phyloP scores from a whole-genome alignment of 1,140 invertebrate species.

The Telenomus remus region DNA sequence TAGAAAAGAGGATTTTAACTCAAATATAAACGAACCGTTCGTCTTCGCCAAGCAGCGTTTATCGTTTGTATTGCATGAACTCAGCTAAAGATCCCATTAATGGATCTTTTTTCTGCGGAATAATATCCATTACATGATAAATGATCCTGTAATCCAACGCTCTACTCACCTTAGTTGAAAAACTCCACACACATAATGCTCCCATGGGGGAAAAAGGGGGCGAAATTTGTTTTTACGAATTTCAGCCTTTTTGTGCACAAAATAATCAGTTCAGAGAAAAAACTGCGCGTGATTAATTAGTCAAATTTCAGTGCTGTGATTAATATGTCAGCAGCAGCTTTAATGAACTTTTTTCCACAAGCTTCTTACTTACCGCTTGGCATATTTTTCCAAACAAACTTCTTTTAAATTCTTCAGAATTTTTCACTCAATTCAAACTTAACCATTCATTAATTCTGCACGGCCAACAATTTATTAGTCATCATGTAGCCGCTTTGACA shows the following conservation, averaged over 20 bases:
- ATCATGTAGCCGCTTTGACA: constrained; percentile 24
- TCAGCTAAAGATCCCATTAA: constrained; percentile 44
- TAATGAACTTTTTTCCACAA: constrained; percentile 54
- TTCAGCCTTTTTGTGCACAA: not conserved
- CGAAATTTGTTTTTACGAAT: not conserved
- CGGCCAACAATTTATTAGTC: constrained; percentile 39
- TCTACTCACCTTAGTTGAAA: constrained; percentile 5
- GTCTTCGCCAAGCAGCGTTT: constrained; percentile 42
- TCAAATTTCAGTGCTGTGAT: constrained; percentile 42
- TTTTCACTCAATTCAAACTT: constrained; percentile 38
- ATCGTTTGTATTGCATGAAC: constrained; percentile 45
- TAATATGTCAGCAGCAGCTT: constrained; percentile 47
- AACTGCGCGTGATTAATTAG: constrained; percentile 56
- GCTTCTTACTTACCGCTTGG: constrained; percentile 28
- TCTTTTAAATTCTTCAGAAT: constrained; percentile 35
- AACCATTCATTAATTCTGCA: constrained; percentile 35
- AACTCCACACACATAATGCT: not conserved
- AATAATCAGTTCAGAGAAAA: not conserved
- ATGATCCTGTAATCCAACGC: constrained; percentile 43
- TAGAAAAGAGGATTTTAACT: constrained; percentile 63
- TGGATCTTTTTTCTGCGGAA: constrained; percentile 32
- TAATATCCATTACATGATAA: constrained; percentile 36
- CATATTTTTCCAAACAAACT: constrained; percentile 41
- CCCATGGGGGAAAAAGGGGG: not conserved
- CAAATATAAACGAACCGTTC: constrained; percentile 50